Evolutionary conservation across 2,113 vertebrate species (phyloP).

Genomic region (Hippocampus barbouri): DNA sequence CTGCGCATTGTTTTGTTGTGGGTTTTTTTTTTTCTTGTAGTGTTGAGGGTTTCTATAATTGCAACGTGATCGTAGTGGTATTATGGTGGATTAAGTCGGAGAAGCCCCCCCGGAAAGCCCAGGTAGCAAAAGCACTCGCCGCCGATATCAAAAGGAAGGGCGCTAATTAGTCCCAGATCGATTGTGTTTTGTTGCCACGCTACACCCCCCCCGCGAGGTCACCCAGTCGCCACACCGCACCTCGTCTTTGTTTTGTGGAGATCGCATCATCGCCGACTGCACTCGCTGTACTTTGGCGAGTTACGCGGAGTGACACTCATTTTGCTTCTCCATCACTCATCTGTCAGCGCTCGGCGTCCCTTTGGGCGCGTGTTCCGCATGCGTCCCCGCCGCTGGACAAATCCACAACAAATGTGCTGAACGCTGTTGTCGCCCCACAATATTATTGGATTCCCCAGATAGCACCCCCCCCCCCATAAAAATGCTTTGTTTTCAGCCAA

Average conservation of each 20-base stretch:
- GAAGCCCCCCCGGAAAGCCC: not conserved
- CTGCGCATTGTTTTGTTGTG: no score
- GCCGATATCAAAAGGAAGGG: not conserved
- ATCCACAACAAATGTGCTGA: not conserved
- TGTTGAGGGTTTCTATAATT: not conserved
- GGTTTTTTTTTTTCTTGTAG: not conserved
- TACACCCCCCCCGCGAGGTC: not conserved
- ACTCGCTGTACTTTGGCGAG: not conserved
- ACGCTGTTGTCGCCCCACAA: not conserved
- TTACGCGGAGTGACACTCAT: not conserved
- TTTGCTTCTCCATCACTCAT: constrained; percentile 14
- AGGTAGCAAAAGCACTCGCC: not conserved
- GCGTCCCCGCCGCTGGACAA: not conserved
- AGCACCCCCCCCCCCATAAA: not conserved
- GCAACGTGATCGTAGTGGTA: not conserved
- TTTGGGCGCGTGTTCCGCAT: not conserved
- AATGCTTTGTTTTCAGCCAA: not conserved
- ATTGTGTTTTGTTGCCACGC: not conserved
- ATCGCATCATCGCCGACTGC: not conserved
- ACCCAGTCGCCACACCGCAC: no score
- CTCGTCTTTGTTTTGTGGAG: not conserved
- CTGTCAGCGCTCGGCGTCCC: constrained; percentile 1
- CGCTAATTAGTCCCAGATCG: not conserved
- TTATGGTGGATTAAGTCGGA: not conserved
- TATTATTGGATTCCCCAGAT: not conserved